A percentile compares a stretch with the other conserved stretches of the same genome.
Conservation (phyloP, 2,888 invertebrate species). For the Macrosiphum euphorbiae region DNA sequence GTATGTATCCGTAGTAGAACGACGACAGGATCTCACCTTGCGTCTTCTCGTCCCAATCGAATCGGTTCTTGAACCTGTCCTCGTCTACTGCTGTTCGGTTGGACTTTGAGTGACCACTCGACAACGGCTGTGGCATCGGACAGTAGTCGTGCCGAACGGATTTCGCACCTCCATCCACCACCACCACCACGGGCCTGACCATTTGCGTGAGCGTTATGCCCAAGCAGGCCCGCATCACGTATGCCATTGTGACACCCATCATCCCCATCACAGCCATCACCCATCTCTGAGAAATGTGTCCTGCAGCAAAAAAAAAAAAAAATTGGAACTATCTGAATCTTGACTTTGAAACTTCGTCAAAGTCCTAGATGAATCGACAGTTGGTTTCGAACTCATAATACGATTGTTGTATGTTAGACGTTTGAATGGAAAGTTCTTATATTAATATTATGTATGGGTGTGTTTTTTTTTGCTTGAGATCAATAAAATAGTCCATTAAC, state of each 20-base stretch:
- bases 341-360: too few relatives aligned
- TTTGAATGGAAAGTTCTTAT: not conserved
- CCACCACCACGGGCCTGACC: conserved; percentile 9
- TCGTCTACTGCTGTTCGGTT: not conserved
- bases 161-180: accelerated
- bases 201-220: conserved; percentile 52
- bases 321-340: too few relatives aligned
- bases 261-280: conserved; percentile 57
- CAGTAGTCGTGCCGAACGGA: not conserved
- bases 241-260: conserved; percentile 48
- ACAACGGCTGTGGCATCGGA: not conserved
- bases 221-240: conserved; percentile 50
- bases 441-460: not conserved
- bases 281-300: conserved; percentile 43
- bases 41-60: conserved; percentile 78
- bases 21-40: conserved; percentile 71
- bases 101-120: not conserved
- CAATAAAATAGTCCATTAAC: not conserved
- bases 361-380: not conserved
- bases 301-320: not conserved
- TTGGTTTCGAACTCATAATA: not conserved
- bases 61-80: conserved; percentile 69
- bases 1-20: conserved; percentile 72
- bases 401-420: not conserved
- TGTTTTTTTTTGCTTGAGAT: not conserved